A percentile compares a stretch with the other conserved stretches of the same genome.
Evolutionary conservation across 2,888 invertebrate species (phyloP).

Genomic region (Plemyria rubiginata): DNA sequence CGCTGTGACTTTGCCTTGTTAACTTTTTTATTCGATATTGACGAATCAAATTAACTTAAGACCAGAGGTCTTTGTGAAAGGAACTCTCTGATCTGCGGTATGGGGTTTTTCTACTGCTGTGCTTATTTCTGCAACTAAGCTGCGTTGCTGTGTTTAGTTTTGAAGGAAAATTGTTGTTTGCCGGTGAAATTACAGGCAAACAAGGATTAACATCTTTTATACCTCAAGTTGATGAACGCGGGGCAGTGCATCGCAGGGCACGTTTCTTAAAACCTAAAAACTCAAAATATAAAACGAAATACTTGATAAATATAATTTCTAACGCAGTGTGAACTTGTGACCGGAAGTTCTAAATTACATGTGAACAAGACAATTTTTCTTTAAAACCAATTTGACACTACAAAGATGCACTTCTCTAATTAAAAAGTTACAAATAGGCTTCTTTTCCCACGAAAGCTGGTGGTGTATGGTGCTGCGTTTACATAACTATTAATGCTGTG

Average conservation of each 20-base stretch:
- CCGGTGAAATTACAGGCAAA: too few species aligned
- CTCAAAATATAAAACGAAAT: background rate
- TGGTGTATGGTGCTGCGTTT: slow-evolving; percentile 10
- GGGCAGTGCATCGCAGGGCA: too few species aligned
- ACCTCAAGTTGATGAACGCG: too few species aligned
- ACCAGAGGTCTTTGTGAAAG: too few species aligned
- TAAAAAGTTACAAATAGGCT: slow-evolving; percentile 37
- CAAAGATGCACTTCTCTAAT: slow-evolving; percentile 42
- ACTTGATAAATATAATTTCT: slow-evolving; percentile 7
- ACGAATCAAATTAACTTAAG: background rate
- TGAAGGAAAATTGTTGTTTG: too few species aligned
- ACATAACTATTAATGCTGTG: background rate
- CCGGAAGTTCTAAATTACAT: slow-evolving; percentile 39
- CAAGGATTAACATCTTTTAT: too few species aligned
- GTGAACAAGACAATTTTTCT: slow-evolving; percentile 32
- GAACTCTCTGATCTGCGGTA: too few species aligned
- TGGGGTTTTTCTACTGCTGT: too few species aligned
- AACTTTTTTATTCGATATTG: background rate
- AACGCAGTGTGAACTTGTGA: slow-evolving; percentile 28
- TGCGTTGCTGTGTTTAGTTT: too few species aligned
- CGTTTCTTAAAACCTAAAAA: too few species aligned
- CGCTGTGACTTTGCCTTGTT: background rate
- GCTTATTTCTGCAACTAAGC: too few species aligned
- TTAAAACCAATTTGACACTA: slow-evolving; percentile 34
- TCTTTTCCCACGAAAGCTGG: slow-evolving; percentile 39